These are phyloP conservation scores for Charanyca ferruginea DNA, from an alignment of 2,888 invertebrate genomes.

Conservation along the genomic window DNA sequence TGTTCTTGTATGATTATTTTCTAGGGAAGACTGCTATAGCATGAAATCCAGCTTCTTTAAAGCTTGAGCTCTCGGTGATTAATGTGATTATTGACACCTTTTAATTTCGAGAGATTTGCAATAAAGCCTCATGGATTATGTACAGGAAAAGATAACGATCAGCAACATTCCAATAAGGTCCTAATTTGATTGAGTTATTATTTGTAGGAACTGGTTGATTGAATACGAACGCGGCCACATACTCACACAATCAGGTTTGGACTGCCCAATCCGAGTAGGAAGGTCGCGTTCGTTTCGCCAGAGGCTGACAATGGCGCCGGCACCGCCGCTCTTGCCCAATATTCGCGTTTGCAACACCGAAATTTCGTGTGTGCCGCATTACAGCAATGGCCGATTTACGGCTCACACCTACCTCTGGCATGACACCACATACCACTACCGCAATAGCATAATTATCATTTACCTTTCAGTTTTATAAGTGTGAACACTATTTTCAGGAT, in stretches of 20 bases:
- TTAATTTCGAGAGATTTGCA: constrained; percentile 11
- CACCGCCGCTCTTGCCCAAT: constrained; percentile 84
- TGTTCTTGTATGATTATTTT: no score
- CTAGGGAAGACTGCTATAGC: neutral
- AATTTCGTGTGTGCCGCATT: constrained; percentile 88
- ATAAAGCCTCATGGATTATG: neutral
- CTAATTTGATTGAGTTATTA: constrained; percentile 38
- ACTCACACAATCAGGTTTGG: constrained; percentile 83
- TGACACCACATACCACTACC: constrained; percentile 53
- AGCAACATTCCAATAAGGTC: constrained; percentile 44
- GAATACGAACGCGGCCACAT: constrained; percentile 69
- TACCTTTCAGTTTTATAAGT: constrained; percentile 40
- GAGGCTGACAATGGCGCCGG: constrained; percentile 87
- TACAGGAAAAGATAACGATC: constrained; percentile 20
- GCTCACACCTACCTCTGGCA: constrained; percentile 63
- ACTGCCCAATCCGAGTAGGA: constrained; percentile 87
- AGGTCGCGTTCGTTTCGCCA: constrained; percentile 88
- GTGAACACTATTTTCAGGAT: constrained; percentile 42
- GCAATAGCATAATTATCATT: constrained; percentile 42
- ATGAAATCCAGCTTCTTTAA: no score
- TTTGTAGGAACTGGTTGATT: constrained; percentile 63
- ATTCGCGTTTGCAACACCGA: constrained; percentile 87
- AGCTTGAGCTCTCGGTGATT: neutral
- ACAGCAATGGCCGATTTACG: constrained; percentile 81
- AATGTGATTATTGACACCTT: neutral